Percentiles rank a stretch among this genome's conserved stretches.
phyloP scores from a whole-genome alignment of 2,113 vertebrate species.

The Ovis canadensis region DNA sequence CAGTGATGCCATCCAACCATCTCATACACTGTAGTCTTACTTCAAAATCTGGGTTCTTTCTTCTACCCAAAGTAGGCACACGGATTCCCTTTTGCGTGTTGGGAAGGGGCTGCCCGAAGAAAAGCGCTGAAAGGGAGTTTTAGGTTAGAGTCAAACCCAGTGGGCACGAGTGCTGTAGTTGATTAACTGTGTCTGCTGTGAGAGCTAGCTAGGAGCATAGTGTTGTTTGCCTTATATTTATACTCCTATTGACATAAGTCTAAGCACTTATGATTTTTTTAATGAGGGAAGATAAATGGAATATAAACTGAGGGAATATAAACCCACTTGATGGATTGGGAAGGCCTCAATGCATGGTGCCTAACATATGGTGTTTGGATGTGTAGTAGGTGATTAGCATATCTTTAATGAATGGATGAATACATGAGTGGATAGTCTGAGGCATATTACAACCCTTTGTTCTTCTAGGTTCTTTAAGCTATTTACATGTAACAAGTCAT shows the following conservation, averaged over 20 bases:
- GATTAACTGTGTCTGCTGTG: neutral
- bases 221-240: neutral
- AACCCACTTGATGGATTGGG: neutral
- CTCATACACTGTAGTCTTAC: neutral
- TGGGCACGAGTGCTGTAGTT: neutral
- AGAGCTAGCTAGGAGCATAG: neutral
- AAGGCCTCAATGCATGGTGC: neutral
- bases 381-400: neutral
- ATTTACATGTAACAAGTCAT: neutral
- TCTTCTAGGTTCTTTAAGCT: neutral
- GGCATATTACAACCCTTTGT: neutral
- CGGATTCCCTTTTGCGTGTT: neutral
- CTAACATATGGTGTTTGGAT: conserved; percentile 18
- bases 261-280: neutral
- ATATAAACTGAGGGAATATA: neutral
- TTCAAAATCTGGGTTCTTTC: neutral
- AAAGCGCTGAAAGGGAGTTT: neutral
- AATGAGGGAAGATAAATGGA: neutral
- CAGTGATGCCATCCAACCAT: neutral
- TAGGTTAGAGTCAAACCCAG: neutral
- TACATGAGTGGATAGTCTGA: neutral
- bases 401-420: conserved; percentile 25
- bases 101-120: neutral
- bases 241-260: neutral
- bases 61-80: neutral